Base-by-base conservation (phyloP, 2,797 vertebrate species). In the Syncerus caffer region DNA sequence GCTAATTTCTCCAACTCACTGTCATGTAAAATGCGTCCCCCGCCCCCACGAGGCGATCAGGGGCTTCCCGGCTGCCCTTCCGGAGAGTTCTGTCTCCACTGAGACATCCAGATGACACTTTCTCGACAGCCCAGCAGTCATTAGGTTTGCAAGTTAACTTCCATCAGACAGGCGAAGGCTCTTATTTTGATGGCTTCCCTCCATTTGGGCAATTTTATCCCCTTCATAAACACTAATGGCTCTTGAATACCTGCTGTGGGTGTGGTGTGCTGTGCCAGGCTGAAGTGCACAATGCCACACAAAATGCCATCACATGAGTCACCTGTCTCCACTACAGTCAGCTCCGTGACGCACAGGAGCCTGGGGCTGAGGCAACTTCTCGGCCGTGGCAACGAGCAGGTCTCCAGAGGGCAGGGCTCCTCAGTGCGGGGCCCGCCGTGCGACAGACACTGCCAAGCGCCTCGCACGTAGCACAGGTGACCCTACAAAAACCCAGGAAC, bases 21-120 rank as follows among this genome's bases (percentile, higher is more conserved):
- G 89, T 92, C 94, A 92, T 12, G 76, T 8, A 64, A 51, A 58
- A 88, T 25, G 82, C 6, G 1, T 25, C 34, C 67, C 3, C 92
- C 34, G 0, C 97, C 92, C 89, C 93, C 88, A 62, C 27, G 7
- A 6, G 4, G 95, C 82, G 31, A 90, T 50, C 76, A 76, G 89
- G 51, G 60, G 62, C 96, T 95, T 82, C 71, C 76, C 67, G 4
- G 51, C 90, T 93, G 92, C 96, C 97, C 97, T 97, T 97, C 96
- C 74, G n/a, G 93, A 84, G 85, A 85, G 45, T 76, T 96, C 96
- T 38, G 62, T 92, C 87, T 80, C 90, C 55, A 27, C 89, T 53
- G 90, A 97, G 95, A 97, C 86, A 93, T 60, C 51, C 74, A 42
- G 92, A 93, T 85, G 96, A 95, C 90, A 84, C 83, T 74, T 85